These are phyloP conservation scores for Drosophila mojavensis DNA, from an alignment of 1,140 invertebrate species.

Conservation along the genomic window DNA sequence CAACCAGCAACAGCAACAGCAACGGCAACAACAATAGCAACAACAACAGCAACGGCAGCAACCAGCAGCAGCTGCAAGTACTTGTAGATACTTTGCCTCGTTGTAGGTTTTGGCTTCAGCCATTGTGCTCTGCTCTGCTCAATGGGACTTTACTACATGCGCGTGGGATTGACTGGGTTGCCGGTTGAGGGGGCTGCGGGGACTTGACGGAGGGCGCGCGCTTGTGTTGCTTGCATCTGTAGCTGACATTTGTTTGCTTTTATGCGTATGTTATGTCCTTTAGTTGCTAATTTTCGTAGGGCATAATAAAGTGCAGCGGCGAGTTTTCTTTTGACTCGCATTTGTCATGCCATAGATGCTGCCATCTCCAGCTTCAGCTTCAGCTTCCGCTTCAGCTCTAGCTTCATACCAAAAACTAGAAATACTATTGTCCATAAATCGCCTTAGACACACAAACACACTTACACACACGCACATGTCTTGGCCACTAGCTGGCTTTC, in stretches of 20 bases:
- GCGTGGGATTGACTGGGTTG: neutral
- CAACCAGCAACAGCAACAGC: constrained; percentile 65
- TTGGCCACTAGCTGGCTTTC: constrained; percentile 43
- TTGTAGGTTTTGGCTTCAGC: constrained; percentile 60
- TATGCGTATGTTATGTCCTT: constrained; percentile 53
- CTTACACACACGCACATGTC: constrained; percentile 21
- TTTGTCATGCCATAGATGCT: constrained; percentile 49
- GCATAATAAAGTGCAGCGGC: constrained; percentile 43
- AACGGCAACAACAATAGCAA: constrained; percentile 63
- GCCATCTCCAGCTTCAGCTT: constrained; percentile 25
- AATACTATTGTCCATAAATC: constrained; percentile 68
- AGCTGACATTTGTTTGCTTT: constrained; percentile 74
- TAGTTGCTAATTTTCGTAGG: constrained; percentile 58
- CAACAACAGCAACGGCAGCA: constrained; percentile 30
- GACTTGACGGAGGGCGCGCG: constrained; percentile 1
- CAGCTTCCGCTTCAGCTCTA: too few species aligned
- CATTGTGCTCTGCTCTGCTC: constrained; percentile 27
- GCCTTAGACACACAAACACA: constrained; percentile 50
- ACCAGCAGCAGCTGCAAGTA: constrained; percentile 66
- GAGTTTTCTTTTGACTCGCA: constrained; percentile 29
- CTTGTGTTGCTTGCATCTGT: constrained; percentile 48
- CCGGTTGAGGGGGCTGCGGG: neutral
- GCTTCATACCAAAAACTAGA: constrained; percentile 11
- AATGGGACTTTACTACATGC: neutral
- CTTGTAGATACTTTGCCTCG: constrained; percentile 47